Percentiles rank a stretch among this genome's conserved stretches.
Conservation (phyloP, 92 coral and sea anemone genomes). For the Zoanthus gigantus region DNA sequence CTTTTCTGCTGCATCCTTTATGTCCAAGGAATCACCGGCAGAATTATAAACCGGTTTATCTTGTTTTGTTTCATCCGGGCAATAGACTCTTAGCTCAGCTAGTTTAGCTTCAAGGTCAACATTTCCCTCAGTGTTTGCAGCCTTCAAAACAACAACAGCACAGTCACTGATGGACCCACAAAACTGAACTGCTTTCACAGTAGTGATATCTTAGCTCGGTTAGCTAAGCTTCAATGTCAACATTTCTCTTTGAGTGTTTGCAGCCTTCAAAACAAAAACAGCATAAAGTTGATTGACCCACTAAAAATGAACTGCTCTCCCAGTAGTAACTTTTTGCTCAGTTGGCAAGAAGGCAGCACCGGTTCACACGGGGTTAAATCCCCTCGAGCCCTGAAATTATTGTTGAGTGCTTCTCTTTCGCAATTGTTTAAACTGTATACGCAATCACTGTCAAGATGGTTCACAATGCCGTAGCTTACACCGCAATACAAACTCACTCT, state of each 20-base stretch:
- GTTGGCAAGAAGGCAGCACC: too few species aligned
- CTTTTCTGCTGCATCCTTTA: conserved; percentile 32
- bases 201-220: neutral
- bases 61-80: conserved; percentile 77
- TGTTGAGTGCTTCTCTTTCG: too few species aligned
- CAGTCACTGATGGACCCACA: neutral
- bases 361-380: too few species aligned
- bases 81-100: conserved; percentile 77
- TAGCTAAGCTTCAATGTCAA: conserved; percentile 70
- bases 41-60: conserved; percentile 35
- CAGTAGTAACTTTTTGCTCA: neutral
- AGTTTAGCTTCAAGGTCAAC: conserved; percentile 72
- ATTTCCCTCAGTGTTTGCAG: conserved; percentile 41
- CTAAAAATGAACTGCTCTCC: too few species aligned
- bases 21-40: conserved; percentile 21
- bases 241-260: conserved; percentile 31
- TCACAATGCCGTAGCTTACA: too few species aligned
- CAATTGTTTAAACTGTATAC: too few species aligned
- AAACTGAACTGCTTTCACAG: neutral
- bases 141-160: neutral
- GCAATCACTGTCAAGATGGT: too few species aligned
- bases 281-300: neutral
- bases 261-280: too few species aligned
- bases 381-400: too few species aligned
- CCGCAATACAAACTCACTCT: too few species aligned